A percentile compares a stretch with the other conserved stretches of the same genome.
Evolutionary conservation across 1,140 invertebrate species (phyloP).

Genomic region (Lordiphosa mommai): DNA sequence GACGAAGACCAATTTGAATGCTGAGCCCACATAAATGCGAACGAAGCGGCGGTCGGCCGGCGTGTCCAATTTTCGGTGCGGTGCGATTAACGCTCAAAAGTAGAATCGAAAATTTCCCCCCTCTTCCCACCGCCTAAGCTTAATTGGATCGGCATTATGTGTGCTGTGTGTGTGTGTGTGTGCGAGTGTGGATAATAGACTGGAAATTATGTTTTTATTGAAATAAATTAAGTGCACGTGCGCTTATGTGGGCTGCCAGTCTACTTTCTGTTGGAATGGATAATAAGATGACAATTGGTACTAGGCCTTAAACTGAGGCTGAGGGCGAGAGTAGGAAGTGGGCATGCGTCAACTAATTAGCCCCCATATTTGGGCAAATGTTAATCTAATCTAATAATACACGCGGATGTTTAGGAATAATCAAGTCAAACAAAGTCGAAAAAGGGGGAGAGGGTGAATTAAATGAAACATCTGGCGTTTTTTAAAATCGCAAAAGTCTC

Average conservation of each 20-base stretch:
- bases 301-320: not conserved
- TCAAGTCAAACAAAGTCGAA: too few species aligned
- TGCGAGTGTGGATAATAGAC: constrained; percentile 63
- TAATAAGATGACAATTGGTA: constrained; percentile 32
- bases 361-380: constrained; percentile 59
- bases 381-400: constrained; percentile 60
- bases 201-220: constrained; percentile 75
- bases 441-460: too few species aligned
- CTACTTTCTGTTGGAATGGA: constrained; percentile 1
- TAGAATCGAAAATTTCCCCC: constrained; percentile 12
- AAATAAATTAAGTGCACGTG: constrained; percentile 77
- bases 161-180: constrained; percentile 14
- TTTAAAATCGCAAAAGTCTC: too few species aligned
- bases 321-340: constrained; percentile 6
- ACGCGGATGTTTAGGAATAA: not conserved
- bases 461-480: too few species aligned
- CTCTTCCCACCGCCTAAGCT: constrained; percentile 18
- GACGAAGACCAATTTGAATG: constrained; percentile 18
- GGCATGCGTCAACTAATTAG: constrained; percentile 3
- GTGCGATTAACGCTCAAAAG: constrained; percentile 62
- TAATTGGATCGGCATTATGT: constrained; percentile 59
- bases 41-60: constrained; percentile 12
- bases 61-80: constrained; percentile 63
- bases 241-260: constrained; percentile 53
- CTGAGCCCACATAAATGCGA: constrained; percentile 54